Conservation (phyloP, 2,888 invertebrate genomes). For the Danaus chrysippus region DNA sequence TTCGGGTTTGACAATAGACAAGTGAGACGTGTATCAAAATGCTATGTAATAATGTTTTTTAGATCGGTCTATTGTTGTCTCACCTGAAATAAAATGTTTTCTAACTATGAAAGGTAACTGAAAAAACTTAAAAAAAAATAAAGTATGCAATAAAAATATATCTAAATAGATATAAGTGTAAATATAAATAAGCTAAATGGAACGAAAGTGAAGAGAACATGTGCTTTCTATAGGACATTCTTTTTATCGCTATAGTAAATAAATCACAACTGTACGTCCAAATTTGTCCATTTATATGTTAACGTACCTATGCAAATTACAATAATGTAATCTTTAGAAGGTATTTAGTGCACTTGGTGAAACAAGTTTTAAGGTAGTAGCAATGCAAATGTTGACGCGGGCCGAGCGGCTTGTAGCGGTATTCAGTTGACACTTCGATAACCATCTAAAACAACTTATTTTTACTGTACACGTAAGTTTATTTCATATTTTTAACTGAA, state of each 20-base stretch:
- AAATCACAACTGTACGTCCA: slow-evolving; percentile 78
- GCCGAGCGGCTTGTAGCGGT: slow-evolving; percentile 58
- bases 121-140: slow-evolving; percentile 31
- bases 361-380: slow-evolving; percentile 57
- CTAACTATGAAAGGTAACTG: slow-evolving; percentile 6
- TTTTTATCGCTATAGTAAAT: slow-evolving; percentile 61
- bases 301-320: slow-evolving; percentile 77
- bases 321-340: slow-evolving; percentile 75
- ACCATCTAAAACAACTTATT: slow-evolving; percentile 75
- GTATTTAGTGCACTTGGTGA: slow-evolving; percentile 69
- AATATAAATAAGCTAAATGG: slow-evolving; percentile 57
- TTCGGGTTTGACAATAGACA: slow-evolving; percentile 12
- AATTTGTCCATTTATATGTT: slow-evolving; percentile 79
- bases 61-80: not conserved
- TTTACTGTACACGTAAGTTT: slow-evolving; percentile 78
- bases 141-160: slow-evolving; percentile 49
- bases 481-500: slow-evolving; percentile 79
- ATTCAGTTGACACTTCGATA: slow-evolving; percentile 60
- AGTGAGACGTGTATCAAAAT: slow-evolving; percentile 9
- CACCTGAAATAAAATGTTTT: not conserved
- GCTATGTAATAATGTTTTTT: slow-evolving; percentile 1
- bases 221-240: slow-evolving; percentile 51
- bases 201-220: slow-evolving; percentile 68
- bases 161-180: slow-evolving; percentile 44
- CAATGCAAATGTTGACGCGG: slow-evolving; percentile 47